These are phyloP conservation scores for Cavia aperea DNA, from an alignment of 2,113 vertebrate species.

Conservation along the genomic window DNA sequence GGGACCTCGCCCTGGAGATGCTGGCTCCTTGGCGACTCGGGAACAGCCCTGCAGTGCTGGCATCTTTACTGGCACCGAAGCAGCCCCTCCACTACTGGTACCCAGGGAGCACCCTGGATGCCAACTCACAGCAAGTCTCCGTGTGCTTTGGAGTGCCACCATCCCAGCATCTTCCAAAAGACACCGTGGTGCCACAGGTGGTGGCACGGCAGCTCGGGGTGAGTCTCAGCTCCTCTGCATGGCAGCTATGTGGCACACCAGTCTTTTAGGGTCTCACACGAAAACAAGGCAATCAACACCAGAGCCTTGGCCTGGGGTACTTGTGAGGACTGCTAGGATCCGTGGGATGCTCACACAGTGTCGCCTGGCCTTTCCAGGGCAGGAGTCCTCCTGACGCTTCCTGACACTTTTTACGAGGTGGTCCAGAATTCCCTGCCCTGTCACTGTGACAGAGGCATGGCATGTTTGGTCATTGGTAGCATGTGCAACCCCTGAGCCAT, in stretches of 20 bases:
- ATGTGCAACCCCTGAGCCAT: fast-evolving
- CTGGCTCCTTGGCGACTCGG: too few relatives aligned
- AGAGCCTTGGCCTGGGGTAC: fast-evolving
- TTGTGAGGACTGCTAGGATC: fast-evolving
- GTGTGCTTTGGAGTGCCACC: too few relatives aligned
- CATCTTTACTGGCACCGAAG: too few relatives aligned
- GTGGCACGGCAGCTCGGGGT: fast-evolving
- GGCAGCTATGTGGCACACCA: background rate
- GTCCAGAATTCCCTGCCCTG: background rate
- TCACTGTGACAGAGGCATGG: background rate
- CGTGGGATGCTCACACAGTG: fast-evolving
- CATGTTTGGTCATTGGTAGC: fast-evolving
- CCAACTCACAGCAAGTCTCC: too few relatives aligned
- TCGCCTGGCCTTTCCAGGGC: fast-evolving
- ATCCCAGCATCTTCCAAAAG: background rate
- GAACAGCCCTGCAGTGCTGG: too few relatives aligned
- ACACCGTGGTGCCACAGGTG: fast-evolving
- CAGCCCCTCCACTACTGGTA: too few relatives aligned
- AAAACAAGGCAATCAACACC: fast-evolving
- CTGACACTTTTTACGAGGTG: fast-evolving
- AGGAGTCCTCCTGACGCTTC: background rate
- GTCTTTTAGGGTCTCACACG: background rate
- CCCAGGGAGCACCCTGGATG: too few relatives aligned
- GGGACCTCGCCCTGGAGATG: too few relatives aligned
- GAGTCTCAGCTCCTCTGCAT: background rate